Percentiles rank a stretch among this genome's conserved stretches.
Evolutionary conservation across 2,888 invertebrate genomes (phyloP).

Genomic region (Miltochrista miniata): DNA sequence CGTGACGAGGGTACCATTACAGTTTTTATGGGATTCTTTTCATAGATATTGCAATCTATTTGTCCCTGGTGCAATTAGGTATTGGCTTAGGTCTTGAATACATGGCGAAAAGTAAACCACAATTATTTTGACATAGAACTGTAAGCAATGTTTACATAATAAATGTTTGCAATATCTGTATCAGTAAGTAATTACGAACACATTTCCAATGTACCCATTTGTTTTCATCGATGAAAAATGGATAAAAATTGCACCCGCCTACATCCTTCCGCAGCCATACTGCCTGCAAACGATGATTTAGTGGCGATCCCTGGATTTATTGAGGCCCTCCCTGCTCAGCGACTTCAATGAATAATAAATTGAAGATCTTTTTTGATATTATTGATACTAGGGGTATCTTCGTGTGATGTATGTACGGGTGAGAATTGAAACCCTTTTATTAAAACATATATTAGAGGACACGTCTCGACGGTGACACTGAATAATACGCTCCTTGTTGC

Average conservation of each 20-base stretch:
- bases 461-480: slow-evolving; percentile 77
- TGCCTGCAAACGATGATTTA: slow-evolving; percentile 72
- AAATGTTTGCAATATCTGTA: slow-evolving; percentile 16
- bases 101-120: not conserved
- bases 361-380: slow-evolving; percentile 77
- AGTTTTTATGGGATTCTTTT: slow-evolving; percentile 77
- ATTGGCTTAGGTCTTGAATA: too few relatives aligned
- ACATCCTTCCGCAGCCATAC: slow-evolving; percentile 54
- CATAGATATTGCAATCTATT: too few relatives aligned
- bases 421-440: slow-evolving; percentile 82
- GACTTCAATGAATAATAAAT: slow-evolving; percentile 81
- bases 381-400: slow-evolving; percentile 76
- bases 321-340: slow-evolving; percentile 62
- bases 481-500: slow-evolving; percentile 80
- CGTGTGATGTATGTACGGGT: slow-evolving; percentile 74
- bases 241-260: slow-evolving; percentile 62
- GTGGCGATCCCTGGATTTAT: slow-evolving; percentile 75
- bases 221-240: slow-evolving; percentile 58
- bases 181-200: slow-evolving; percentile 42
- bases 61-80: too few relatives aligned
- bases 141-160: not conserved
- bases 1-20: slow-evolving; percentile 79
- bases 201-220: slow-evolving; percentile 54
- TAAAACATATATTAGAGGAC: slow-evolving; percentile 82
- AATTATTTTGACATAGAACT: not conserved